Base-by-base conservation (phyloP, 2,888 invertebrate genomes). In the Lochmaea capreae region DNA sequence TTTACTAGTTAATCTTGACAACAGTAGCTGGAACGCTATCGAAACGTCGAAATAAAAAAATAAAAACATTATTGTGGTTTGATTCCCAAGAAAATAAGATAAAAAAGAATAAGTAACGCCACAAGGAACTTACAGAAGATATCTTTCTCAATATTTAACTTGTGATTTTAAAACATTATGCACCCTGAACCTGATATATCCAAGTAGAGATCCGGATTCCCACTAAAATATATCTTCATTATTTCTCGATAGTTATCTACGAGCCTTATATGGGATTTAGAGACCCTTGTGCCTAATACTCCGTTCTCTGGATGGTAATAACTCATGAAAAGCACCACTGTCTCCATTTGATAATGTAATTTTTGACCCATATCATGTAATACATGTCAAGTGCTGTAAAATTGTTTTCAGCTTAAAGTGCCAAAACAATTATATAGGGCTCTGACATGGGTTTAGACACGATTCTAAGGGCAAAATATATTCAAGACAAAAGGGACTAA, bases 331-430 rank as follows among this genome's bases (percentile, higher is more conserved):
- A 63, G 43, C 62, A 18, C 18, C 43, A 63, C 16, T 26, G 16
- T 63, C 42, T 65, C 57, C 70, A 70, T 70, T 70, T 71, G 71
- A 66, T 72, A 62, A 74, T 65, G 46, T 54, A 68, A 74, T 74
- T 74, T 71, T 74, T 74, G 75, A 75, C 72, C 75, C 75, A 69
- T 72, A 72, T 75, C 75, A 72, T 75, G 72, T 65, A 66, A 62
- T 72, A 75, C 62, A 69, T 69, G 68, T 58, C 73, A 67, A 76
- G 52, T 59, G 58, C 26, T 71, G 61, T 57, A 67, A 73, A 76
- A 76, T 76, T 67, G 76, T 70, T 76, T 73, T 67, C 65, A 43
- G 57, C 54, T 61, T 14, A 52, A 68, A 67, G 71, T 73, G 76
- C 67, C 76, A 73, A 71, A 76, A 73, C 71, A 73, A 71, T 76